phyloP scores from a whole-genome alignment of 2,113 vertebrate species.

The Pachyramphus minor region DNA sequence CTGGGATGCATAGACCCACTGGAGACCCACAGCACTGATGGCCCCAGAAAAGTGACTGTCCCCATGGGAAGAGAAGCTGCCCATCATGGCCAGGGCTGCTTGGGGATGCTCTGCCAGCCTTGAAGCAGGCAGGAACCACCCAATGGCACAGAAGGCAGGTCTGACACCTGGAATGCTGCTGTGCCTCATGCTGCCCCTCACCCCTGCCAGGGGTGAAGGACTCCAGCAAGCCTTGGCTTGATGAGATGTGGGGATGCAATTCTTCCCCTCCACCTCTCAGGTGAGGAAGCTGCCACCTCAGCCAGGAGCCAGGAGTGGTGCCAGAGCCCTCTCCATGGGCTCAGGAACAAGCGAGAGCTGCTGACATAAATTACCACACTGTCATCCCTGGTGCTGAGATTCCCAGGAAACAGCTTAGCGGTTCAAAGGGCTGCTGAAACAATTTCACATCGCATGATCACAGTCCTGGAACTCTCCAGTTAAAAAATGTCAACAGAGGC shows the following conservation, averaged over 20 bases:
- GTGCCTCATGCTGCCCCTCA: accelerated
- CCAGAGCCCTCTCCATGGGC: not conserved
- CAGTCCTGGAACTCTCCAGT: not conserved
- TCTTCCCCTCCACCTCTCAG: accelerated
- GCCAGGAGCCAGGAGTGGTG: not conserved
- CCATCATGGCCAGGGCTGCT: accelerated
- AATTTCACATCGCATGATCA: not conserved
- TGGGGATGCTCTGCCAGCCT: accelerated
- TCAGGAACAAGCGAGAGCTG: not conserved
- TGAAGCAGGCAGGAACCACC: not conserved
- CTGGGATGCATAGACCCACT: accelerated
- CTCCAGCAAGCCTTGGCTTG: not conserved
- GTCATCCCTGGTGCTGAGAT: not conserved
- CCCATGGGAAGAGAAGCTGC: not conserved
- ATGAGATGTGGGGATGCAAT: not conserved
- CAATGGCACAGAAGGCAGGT: accelerated
- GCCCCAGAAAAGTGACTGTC: not conserved
- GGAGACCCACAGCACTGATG: not conserved
- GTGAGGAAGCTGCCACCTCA: not conserved
- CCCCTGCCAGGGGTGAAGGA: not conserved
- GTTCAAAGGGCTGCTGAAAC: conserved; percentile 22
- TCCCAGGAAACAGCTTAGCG: not conserved
- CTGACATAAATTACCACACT: not conserved
- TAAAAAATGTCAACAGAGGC: not conserved
- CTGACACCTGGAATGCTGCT: accelerated